phyloP scores from a whole-genome alignment of 2,888 invertebrate genomes.

The Sabatieria punctata region DNA sequence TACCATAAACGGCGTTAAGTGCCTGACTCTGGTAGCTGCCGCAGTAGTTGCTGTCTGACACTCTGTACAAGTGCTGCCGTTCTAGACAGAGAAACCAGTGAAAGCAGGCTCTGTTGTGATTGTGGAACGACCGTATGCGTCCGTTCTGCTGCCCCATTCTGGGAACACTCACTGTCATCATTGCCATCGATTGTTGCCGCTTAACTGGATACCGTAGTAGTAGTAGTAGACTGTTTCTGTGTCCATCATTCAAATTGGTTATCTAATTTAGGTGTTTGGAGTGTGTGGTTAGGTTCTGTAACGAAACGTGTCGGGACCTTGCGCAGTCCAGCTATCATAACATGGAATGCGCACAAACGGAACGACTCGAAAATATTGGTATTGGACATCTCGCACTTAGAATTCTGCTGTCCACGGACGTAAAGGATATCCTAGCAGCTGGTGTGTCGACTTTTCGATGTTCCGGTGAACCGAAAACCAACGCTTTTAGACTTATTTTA shows the following conservation, averaged over 20 bases:
- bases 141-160: slow-evolving; percentile 47
- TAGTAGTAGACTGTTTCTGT: slow-evolving; percentile 49
- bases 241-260: no score
- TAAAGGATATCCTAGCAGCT: no score
- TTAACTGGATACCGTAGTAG: slow-evolving; percentile 36
- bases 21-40: no score
- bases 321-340: background rate
- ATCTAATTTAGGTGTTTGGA: background rate
- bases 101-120: slow-evolving; percentile 56
- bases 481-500: no score
- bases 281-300: background rate
- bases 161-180: slow-evolving; percentile 48
- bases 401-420: background rate
- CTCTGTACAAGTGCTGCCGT: no score
- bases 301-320: background rate
- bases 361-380: background rate
- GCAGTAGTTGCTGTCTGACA: no score
- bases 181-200: slow-evolving; percentile 49
- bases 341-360: slow-evolving; percentile 14
- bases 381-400: background rate
- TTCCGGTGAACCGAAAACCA: no score
- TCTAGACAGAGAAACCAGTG: no score
- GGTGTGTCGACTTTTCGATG: no score
- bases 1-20: no score
- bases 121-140: slow-evolving; percentile 59